phyloP scores from a whole-genome alignment of 2,113 vertebrate genomes.

The Physeter macrocephalus region DNA sequence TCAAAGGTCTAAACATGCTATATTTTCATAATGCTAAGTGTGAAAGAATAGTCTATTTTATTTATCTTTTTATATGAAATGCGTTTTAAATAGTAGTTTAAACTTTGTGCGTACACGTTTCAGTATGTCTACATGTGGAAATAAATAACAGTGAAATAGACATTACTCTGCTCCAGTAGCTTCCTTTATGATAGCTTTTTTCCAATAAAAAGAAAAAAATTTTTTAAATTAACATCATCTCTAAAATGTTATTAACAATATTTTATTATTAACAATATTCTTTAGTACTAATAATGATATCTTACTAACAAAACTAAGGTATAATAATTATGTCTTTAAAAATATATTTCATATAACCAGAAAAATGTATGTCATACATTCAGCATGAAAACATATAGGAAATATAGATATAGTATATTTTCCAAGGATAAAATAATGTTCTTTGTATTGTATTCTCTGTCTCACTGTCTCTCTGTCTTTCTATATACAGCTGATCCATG shows the following conservation, averaged over 20 bases:
- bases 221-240: background rate
- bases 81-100: background rate
- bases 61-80: background rate
- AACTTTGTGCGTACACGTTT: background rate
- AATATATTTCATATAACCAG: background rate
- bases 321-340: background rate
- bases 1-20: background rate
- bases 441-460: background rate
- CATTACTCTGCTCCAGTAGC: background rate
- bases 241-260: background rate
- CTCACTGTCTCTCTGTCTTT: background rate
- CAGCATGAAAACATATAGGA: background rate
- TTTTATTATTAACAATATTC: background rate
- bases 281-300: background rate
- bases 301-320: background rate
- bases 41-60: background rate
- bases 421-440: background rate
- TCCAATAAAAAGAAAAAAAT: background rate
- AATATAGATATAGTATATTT: background rate
- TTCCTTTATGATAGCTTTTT: background rate
- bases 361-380: background rate
- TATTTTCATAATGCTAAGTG: background rate
- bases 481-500: background rate
- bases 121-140: background rate
- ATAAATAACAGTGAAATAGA: background rate